Conservation (phyloP, 2,113 vertebrate genomes). For the Fulmarus glacialis region DNA sequence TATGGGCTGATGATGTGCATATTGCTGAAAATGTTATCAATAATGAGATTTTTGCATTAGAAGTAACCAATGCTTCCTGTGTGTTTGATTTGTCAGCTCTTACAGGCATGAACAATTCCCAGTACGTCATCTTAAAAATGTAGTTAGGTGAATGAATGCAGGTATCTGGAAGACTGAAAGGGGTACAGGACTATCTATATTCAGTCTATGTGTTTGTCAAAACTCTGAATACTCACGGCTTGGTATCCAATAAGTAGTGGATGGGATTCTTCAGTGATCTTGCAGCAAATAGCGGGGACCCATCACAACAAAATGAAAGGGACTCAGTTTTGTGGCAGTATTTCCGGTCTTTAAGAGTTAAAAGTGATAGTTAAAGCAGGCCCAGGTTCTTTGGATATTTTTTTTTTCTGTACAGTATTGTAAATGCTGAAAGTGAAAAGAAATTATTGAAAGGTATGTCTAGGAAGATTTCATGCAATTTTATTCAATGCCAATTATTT, state of each 20-base stretch:
- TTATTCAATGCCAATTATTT: background rate
- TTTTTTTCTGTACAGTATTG: background rate
- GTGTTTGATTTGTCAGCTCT: constrained; percentile 17
- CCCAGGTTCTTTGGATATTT: background rate
- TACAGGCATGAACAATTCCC: background rate
- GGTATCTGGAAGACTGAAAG: background rate
- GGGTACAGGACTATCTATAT: background rate
- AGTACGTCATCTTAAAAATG: background rate
- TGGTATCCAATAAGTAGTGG: background rate
- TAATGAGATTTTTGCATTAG: background rate
- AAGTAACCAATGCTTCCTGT: background rate
- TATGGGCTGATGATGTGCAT: background rate
- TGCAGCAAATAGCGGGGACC: background rate
- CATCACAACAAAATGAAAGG: background rate
- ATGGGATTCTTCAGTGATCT: background rate
- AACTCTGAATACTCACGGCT: background rate
- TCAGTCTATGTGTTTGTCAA: background rate
- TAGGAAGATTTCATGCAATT: background rate
- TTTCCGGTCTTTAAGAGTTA: background rate
- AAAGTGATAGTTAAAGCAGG: background rate
- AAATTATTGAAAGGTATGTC: background rate
- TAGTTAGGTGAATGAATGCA: background rate
- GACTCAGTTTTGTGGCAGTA: background rate
- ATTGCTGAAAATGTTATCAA: background rate
- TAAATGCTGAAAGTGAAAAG: background rate